These are phyloP conservation scores for Orientallactaga bullata DNA, from an alignment of 2,113 vertebrate genomes.

Conservation along the genomic window DNA sequence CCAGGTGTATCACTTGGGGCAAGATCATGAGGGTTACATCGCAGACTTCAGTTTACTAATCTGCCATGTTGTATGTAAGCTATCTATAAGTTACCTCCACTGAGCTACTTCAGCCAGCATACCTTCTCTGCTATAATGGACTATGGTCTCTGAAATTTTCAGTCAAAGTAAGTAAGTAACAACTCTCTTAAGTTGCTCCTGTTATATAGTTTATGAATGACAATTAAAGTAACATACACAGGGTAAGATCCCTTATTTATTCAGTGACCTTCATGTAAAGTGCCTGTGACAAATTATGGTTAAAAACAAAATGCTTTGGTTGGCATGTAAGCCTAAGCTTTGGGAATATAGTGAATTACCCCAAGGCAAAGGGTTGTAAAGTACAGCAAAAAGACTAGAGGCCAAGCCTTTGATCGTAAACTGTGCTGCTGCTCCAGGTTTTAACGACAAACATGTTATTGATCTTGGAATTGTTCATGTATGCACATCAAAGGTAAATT, in stretches of 20 bases:
- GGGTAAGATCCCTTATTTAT: background rate
- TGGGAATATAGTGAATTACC: conserved; percentile 8
- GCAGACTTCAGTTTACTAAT: no score
- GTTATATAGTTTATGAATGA: no score
- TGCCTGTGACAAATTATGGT: background rate
- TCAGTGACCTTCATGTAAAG: background rate
- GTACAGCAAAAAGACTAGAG: background rate
- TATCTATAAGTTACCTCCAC: no score
- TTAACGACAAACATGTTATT: background rate
- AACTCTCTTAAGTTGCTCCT: no score
- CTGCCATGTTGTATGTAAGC: no score
- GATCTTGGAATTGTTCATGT: background rate
- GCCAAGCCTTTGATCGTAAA: background rate
- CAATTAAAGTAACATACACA: background rate
- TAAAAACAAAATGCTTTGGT: background rate
- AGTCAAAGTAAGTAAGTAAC: no score
- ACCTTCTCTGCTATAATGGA: no score
- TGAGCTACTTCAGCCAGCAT: no score
- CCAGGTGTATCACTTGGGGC: no score
- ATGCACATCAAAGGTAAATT: background rate
- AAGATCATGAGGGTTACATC: no score
- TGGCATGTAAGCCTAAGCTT: background rate
- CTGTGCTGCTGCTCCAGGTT: background rate
- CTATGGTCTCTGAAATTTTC: no score
- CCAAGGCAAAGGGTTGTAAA: background rate